Base-by-base conservation (phyloP, 2,888 invertebrate species). In the Linyphia triangularis region DNA sequence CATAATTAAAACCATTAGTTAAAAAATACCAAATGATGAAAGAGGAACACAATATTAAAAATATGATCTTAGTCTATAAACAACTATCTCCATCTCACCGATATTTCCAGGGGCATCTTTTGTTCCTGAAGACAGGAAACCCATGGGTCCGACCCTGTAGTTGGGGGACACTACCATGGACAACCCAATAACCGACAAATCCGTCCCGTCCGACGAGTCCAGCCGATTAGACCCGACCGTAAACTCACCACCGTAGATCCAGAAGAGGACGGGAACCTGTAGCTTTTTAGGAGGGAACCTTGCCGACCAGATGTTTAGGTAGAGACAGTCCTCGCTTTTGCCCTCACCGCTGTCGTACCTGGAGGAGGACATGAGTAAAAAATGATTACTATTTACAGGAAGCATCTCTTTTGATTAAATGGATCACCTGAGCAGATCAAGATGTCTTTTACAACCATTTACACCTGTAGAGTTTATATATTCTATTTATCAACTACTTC, bases 221-320 rank as follows among this genome's bases (percentile, higher is more conserved):
- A 77, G 59, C 16, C 40, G 6, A 26, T 77, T 77, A 3, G 77
- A 77, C 5, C 77, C 91, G 91, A 6, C 91, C 91, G 13, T 91
- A 91, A 59, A 92, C 69, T 90, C 85, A 9, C 89, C 89, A 5
- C 89, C 89, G 33, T 85, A 70, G 19, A 89, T 65, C 85, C 85
- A 89, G n/a, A 81, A 63, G 22, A 89, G n/a, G 6, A 89, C 89
- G 0, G 85, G 33, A 19, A 33, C 37, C n/a, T 37, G 59, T 0
- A 22, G 37, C 10, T 30, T 61, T 4, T 28, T 9, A 3, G 26
- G 16, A 2, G 61, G 57, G n/a, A n/a, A 16, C 61, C 33, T 10
- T 19, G 72, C 65, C 0, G 63, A 28, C 63, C 70, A 89, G 43
- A 89, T 77, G 33, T 88, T 89, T 43, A 89, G 30, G 16, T 79